A percentile compares a stretch with the other conserved stretches of the same genome.
Evolutionary conservation across 2,797 vertebrate species (phyloP).

Genomic region (Enteromius argenteus): DNA sequence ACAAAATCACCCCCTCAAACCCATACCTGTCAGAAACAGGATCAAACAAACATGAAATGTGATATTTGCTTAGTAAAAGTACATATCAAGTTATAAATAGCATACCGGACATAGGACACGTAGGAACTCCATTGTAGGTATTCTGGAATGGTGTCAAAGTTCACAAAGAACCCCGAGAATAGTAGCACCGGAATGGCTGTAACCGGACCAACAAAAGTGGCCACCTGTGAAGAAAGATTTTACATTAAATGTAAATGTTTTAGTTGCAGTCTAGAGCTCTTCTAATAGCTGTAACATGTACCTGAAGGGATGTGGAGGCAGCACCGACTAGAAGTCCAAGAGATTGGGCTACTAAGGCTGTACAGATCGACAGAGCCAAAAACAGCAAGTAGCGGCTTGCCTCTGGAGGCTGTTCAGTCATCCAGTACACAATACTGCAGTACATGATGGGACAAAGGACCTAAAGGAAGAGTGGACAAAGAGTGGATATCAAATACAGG

Average conservation of each 20-base stretch:
- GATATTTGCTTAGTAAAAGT: neutral
- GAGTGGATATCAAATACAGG: neutral
- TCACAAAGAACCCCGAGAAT: conserved; percentile 98
- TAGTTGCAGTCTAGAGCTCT: neutral
- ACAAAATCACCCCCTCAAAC: conserved; percentile 96
- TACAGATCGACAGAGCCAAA: conserved; percentile 90
- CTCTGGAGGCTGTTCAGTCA: conserved; percentile 94
- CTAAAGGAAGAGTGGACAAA: conserved; percentile 69
- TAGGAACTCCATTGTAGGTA: conserved; percentile 98
- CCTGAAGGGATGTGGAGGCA: conserved; percentile 94
- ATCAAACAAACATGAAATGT: conserved; percentile 1
- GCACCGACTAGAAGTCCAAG: conserved; percentile 95
- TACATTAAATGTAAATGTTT: neutral
- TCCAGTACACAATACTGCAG: conserved; percentile 98
- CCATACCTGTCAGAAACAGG: conserved; percentile 84
- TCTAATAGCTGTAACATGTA: conserved; percentile 59
- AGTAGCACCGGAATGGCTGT: conserved; percentile 95
- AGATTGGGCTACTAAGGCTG: conserved; percentile 95
- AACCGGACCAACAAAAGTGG: conserved; percentile 95
- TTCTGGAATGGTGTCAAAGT: conserved; percentile 97
- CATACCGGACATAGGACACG: conserved; percentile 94
- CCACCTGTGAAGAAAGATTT: conserved; percentile 80
- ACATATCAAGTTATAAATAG: conserved; percentile 1
- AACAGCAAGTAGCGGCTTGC: conserved; percentile 91
- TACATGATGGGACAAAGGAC: conserved; percentile 93